Evolutionary conservation across 2,888 invertebrate species (phyloP), one percentile per base, ranked within the genome.

Genomic region (Neuroscelio doddi): DNA sequence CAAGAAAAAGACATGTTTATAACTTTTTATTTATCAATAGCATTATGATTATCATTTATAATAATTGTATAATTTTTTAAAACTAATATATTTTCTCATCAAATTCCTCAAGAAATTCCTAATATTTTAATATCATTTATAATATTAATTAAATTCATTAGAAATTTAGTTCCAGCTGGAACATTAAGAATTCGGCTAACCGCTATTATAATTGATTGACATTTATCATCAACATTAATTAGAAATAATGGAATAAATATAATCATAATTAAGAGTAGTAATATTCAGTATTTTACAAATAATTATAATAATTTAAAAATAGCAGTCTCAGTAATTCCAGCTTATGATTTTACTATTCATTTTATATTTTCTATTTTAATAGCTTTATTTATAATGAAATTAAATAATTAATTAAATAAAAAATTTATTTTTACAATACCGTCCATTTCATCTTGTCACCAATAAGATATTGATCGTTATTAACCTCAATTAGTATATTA

Each of bases 151-250:
- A 92, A 92, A 90, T 88, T 89, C 29, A 89, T 91, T 85, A 92
- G 91, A 74, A 91, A 91, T 86, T 73, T 91, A 70, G 91, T 92
- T 83, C 91, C 90, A 8, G 90, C 91, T 0, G 85, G 88, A 81
- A 92, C 92, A 1, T 83, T 92, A 86, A 88, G 90, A 0, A 88
- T 92, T 58, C 91, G 92, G 68, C 78, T 92, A 86, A 88, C 90
- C 2, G 92, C 92, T n/a, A 92, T 92, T 86, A 91, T 92, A 89
- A 91, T 91, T 87, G 90, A 92, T 0, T 91, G 91, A 0, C 91
- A 92, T 81, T 79, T 92, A 83, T 71, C 92, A 79, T 82, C 92
- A 87, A 90, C 89, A 1, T 71, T 92, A 72, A 75, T 91, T 76
- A 87, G 88, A 59, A 86, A 86, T 68, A 86, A 85, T 1, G 86